phyloP scores from a whole-genome alignment of 2,113 vertebrate species.

The Uria lomvia region DNA sequence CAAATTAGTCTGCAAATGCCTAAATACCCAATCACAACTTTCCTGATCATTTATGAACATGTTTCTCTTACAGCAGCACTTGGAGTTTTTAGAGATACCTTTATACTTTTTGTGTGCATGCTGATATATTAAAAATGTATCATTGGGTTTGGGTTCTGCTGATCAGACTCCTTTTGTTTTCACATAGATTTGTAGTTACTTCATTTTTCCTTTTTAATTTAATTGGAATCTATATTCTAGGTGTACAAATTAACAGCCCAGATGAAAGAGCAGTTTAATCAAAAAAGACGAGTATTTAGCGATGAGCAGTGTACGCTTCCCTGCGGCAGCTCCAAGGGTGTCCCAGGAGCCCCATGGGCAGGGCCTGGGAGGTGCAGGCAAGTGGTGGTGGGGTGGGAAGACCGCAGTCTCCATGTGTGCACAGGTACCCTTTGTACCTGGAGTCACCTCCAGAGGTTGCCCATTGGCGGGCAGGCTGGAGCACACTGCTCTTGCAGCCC shows the following conservation, averaged over 20 bases:
- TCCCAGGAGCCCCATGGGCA: fast-evolving
- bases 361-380: not conserved
- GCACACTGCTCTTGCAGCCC: not conserved
- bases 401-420: no score
- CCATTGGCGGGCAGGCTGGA: not conserved
- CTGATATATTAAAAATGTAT: not conserved
- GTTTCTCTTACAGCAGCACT: not conserved
- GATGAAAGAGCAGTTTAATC: not conserved
- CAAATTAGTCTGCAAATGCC: not conserved
- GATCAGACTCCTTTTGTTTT: not conserved
- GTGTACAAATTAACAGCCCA: not conserved
- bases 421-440: not conserved
- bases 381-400: not conserved
- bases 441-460: not conserved
- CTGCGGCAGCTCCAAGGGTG: fast-evolving
- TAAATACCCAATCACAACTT: not conserved
- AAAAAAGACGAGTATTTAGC: not conserved
- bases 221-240: not conserved
- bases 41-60: not conserved
- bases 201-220: not conserved
- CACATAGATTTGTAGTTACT: not conserved
- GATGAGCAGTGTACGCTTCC: fast-evolving
- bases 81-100: not conserved
- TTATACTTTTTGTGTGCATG: not conserved
- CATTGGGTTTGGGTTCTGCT: not conserved